These are phyloP conservation scores for Ceyx erithaca DNA, from an alignment of 2,797 vertebrate genomes.

Conservation along the genomic window DNA sequence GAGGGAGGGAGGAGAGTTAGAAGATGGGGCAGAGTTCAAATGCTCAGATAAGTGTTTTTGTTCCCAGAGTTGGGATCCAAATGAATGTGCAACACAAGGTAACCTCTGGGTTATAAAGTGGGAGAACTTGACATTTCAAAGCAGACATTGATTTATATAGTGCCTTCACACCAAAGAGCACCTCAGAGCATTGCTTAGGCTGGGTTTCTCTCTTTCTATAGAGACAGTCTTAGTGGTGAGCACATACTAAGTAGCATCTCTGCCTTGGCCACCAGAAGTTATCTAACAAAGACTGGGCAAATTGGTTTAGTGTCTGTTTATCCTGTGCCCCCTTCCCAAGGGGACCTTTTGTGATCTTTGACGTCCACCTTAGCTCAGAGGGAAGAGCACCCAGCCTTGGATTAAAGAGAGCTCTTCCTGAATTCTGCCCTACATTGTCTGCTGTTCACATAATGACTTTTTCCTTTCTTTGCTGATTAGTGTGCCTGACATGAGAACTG, in stretches of 20 bases:
- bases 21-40: background rate
- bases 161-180: background rate
- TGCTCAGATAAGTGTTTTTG: background rate
- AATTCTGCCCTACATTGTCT: background rate
- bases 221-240: background rate
- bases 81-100: background rate
- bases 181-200: background rate
- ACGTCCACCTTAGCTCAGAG: background rate
- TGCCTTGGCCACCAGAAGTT: background rate
- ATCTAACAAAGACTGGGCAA: background rate
- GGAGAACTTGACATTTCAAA: background rate
- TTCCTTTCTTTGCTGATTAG: background rate
- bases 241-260: background rate
- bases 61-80: background rate
- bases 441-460: background rate
- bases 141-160: background rate
- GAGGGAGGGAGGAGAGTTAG: background rate
- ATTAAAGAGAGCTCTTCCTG: background rate
- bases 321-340: background rate
- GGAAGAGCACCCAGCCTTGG: background rate
- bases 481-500: background rate
- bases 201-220: background rate
- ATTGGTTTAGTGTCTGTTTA: background rate
- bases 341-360: background rate
- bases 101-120: background rate